Percentiles rank a stretch among this genome's conserved stretches.
These are phyloP conservation scores for Caenorhabditis virilis DNA, from an alignment of 2,888 invertebrate genomes.

Conservation along the genomic window DNA sequence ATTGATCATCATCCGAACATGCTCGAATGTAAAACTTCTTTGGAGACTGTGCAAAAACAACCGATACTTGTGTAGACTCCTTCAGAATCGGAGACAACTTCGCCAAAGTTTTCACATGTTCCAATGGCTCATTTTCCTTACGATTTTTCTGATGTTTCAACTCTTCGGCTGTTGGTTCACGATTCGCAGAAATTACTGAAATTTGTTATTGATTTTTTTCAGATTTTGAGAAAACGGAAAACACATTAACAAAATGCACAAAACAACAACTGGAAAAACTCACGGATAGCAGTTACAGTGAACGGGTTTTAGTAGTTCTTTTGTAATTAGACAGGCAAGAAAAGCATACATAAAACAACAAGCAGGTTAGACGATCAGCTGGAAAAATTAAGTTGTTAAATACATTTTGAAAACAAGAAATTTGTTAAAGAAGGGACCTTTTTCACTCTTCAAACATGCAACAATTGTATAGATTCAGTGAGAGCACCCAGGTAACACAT, in stretches of 20 bases:
- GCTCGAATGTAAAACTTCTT: conserved; percentile 25
- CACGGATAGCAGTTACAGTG: too few relatives aligned
- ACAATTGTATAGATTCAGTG: too few relatives aligned
- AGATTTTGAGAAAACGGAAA: not conserved
- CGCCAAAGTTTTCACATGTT: conserved; percentile 38
- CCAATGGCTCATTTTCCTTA: conserved; percentile 43
- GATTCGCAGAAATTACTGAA: conserved; percentile 31
- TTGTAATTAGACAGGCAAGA: too few relatives aligned
- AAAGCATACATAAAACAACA: too few relatives aligned
- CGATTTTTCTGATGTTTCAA: conserved; percentile 35
- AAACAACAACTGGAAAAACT: too few relatives aligned
- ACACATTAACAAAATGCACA: not conserved
- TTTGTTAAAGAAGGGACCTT: too few relatives aligned
- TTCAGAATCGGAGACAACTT: conserved; percentile 16
- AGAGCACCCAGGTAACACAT: too few relatives aligned
- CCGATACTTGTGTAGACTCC: conserved; percentile 15
- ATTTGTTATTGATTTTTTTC: not conserved
- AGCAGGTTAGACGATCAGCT: too few relatives aligned
- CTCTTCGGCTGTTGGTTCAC: conserved; percentile 37
- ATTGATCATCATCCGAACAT: conserved; percentile 27
- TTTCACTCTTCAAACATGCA: too few relatives aligned
- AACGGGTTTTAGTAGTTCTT: too few relatives aligned
- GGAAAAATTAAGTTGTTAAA: too few relatives aligned
- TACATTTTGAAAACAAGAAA: too few relatives aligned
- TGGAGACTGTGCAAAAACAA: conserved; percentile 21